phyloP scores from a whole-genome alignment of 1,140 invertebrate species.

The Nasonia longicornis region DNA sequence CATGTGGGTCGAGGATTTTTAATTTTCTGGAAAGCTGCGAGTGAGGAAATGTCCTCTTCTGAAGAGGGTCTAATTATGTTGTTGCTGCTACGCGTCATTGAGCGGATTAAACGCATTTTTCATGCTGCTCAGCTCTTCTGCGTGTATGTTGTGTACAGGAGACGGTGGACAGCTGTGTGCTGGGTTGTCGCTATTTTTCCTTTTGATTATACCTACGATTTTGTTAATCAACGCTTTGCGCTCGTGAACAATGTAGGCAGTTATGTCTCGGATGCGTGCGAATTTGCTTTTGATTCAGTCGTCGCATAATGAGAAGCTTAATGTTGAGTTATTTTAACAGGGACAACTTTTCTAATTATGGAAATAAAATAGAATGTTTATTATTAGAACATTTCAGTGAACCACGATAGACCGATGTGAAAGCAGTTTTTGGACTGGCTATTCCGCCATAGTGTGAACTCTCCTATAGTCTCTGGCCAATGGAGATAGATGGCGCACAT shows the following conservation, averaged over 20 bases:
- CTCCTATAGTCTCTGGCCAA: no score
- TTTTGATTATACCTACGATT: background rate
- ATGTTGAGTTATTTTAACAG: background rate
- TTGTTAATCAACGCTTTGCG: no score
- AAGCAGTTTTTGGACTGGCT: no score
- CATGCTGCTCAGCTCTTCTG: background rate
- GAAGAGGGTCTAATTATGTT: constrained; percentile 6
- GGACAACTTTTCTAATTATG: background rate
- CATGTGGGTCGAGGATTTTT: background rate
- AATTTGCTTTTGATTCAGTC: no score
- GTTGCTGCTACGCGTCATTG: constrained; percentile 11
- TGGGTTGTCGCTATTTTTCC: background rate
- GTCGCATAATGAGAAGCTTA: no score
- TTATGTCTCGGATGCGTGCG: no score
- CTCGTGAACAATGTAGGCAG: no score
- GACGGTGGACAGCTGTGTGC: no score
- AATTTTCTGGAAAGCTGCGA: background rate
- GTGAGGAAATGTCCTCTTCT: background rate
- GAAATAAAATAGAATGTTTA: background rate
- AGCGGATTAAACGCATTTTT: background rate
- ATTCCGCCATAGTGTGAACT: no score
- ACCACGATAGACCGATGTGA: no score
- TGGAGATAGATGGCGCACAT: no score
- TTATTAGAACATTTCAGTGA: no score
- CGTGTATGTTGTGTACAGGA: background rate